Base-by-base conservation (phyloP, 2,113 vertebrate genomes). In the Brienomyrus brachyistius region DNA sequence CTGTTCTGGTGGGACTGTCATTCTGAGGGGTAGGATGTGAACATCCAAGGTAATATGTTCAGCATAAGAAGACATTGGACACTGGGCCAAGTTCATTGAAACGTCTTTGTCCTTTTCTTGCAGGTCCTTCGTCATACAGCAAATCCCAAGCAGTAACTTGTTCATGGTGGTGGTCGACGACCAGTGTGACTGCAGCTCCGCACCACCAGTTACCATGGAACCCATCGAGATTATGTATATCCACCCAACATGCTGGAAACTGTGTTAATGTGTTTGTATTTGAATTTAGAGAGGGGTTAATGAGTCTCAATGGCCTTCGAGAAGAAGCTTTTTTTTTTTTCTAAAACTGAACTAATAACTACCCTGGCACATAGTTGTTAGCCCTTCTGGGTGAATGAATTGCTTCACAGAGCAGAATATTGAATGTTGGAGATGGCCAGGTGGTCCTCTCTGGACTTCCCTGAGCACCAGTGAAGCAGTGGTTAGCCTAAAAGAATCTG, bases 171-270 rank as follows among this genome's bases (percentile, higher is more conserved):
- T 99, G 77, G 98, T 99, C 91, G 98, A 98, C 91, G 98, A 97
- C 74, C 98, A 98, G 93, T 99, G 98, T 91, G 97, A 97, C 92
- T 99, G 98, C 92, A 97, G 96, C 90, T 96, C 96, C 1, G 21
- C 97, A 91, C 94, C 96, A 86, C 96, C 97, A 8, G 97, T 99
- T 86, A 98, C 98, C 87, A 99, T 99, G 98, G 97, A 97, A 0
- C 98, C 98, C 89, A 97, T 98, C 80, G 98, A 99, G 95, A 98
- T 99, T 92, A 98, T 98, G 93, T 99, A 99, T 99, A 99, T 99
- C 98, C 98, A 13, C 10, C 56, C 23, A 50, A 27, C n/a, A 21
- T 54, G n/a, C 43, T n/a, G 47, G 27, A 87, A 35, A 40, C 45
- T 70, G 40, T 51, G 51, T 54, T 35, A 35, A 48, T 48, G 82